These are phyloP conservation scores for Anabacerthia variegaticeps DNA, from an alignment of 2,797 vertebrate species.

Conservation along the genomic window DNA sequence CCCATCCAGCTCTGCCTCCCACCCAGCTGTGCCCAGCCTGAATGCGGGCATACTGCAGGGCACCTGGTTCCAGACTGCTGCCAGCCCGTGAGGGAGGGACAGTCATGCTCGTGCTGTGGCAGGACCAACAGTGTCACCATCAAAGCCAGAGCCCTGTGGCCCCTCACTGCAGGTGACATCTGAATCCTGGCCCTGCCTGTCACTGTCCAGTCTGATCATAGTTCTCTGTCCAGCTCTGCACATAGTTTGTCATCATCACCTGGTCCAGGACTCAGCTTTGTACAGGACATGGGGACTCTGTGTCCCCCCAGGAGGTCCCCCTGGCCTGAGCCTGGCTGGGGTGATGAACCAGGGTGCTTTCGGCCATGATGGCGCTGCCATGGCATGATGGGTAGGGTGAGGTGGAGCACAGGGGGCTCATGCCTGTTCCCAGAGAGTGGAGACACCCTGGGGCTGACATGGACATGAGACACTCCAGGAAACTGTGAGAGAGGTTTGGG, in stretches of 20 bases:
- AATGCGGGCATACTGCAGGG: background rate
- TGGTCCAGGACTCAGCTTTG: background rate
- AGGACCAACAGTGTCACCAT: background rate
- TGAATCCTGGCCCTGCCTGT: fast-evolving
- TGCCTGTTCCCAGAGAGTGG: background rate
- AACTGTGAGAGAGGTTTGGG: fast-evolving
- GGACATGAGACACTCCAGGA: fast-evolving
- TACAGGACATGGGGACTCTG: fast-evolving
- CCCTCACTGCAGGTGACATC: fast-evolving
- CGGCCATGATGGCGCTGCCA: background rate
- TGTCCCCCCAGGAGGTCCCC: background rate
- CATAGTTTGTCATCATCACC: background rate
- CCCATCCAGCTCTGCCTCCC: background rate
- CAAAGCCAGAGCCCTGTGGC: background rate
- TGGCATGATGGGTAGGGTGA: fast-evolving
- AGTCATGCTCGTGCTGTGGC: fast-evolving
- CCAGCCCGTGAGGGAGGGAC: background rate
- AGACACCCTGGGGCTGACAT: background rate
- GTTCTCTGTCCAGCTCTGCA: background rate
- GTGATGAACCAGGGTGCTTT: background rate
- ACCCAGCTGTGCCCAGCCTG: background rate
- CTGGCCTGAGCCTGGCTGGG: background rate
- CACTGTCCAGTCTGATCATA: background rate
- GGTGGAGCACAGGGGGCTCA: fast-evolving
- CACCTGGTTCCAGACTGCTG: background rate